Base-by-base conservation (phyloP, 2,113 vertebrate genomes). In the Paraplagusia blochii region DNA sequence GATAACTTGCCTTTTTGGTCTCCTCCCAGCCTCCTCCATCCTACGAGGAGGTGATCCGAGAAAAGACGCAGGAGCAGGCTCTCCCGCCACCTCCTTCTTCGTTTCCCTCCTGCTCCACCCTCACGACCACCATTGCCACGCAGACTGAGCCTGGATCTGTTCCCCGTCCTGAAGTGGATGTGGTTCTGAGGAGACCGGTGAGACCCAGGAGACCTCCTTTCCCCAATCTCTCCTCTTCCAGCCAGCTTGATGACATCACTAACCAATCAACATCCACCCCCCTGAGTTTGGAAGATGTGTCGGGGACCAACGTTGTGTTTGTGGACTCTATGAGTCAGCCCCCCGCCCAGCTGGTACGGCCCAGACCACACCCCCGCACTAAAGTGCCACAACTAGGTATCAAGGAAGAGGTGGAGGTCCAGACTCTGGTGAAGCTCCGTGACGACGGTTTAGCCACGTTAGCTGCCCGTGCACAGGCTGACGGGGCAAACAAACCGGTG, bases 41-140 rank as follows among this genome's bases (percentile, higher is more conserved):
- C 1, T 99, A 98, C 5, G 95, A 98, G 67, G 94, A 98, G 87
- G 97, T 98, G 82, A 98, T 98, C 88, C 92, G 93, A 83, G 95
- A 99, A 89, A 99, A 97, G 81, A 94, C 90, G 39, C 95, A 93
- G 85, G 96, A 97, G 69, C 94, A 92, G 88, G 89, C 89, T 35
- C 87, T 87, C 53, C 90, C 83, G 39, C 90, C 87, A 50, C 50
- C 76, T 7, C 22, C 74, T 1, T 58, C 74, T 11, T 22, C 68
- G 52, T 51, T 72, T 7, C 33, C 74, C 1, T 60, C 72, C 12
- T 17, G 70, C 1, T 42, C 75, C 1, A 44, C 57, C 13, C 66
- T 75, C 14, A 93, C 90, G 11, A 87, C 84, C 66, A 96, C 94
- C 74, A 95, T 92, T 76, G 91, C 96, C 84, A 99, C 95, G 1